Base-by-base conservation (phyloP, 2,797 vertebrate genomes). In the Anguilla obscura region DNA sequence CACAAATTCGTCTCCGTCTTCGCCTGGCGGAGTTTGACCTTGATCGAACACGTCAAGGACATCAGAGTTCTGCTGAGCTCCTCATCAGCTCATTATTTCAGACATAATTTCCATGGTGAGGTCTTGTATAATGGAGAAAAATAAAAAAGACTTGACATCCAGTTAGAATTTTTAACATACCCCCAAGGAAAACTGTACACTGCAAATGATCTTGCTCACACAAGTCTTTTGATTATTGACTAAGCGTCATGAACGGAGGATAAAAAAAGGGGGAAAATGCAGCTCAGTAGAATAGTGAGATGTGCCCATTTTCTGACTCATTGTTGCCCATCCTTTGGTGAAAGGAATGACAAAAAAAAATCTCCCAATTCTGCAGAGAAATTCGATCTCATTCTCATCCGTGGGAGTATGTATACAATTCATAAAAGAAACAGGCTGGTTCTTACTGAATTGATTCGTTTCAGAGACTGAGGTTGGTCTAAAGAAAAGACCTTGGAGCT, bases 21-120 rank as follows among this genome's bases (percentile, higher is more conserved):
- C 7, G 85, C 21, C 9, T n/a, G 24, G 45, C 84, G 0, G 8
- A 86, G 56, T 69, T 74, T 80, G 88, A 88, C 88, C 88, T 88
- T 86, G 74, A 86, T 21, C 0, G 66, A 58, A 52, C 40, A 80
- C 14, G 36, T 82, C 87, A 84, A 84, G 54, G 14, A 30, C 58
- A 18, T 48, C 50, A 58, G 33, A 50, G 30, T 85, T 56, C 18
- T 76, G 33, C 24, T n/a, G 27, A 30, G 40, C 4, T 60, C 6
- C 10, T 83, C 48, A 54, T 58, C 36, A 33, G 80, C 48, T 27
- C 74, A 45, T 79, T 79, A 66, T 45, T 33, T 45, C 7, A 85
- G 24, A 21, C 52, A n/a, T 45, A 16, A 14, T 27, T 76, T 63
- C 33, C 48, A 56, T 30, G n/a, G 33, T 60, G 56, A 58, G 36